phyloP scores from a whole-genome alignment of 2,797 vertebrate species.

The Ataeniobius toweri region DNA sequence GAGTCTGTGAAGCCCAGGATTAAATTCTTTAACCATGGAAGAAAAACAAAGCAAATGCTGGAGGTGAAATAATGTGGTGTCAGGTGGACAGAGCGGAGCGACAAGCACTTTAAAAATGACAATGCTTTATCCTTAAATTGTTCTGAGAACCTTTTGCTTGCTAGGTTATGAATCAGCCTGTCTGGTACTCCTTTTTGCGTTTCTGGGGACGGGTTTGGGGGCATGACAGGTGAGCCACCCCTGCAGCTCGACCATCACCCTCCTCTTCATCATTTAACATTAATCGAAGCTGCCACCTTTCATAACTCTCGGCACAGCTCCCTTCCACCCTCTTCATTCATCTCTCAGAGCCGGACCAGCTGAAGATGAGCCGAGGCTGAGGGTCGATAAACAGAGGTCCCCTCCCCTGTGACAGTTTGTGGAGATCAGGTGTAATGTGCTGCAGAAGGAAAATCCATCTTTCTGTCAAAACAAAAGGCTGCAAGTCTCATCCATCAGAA shows the following conservation, averaged over 20 bases:
- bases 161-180: slow-evolving; percentile 78
- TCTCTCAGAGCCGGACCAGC: slow-evolving; percentile 39
- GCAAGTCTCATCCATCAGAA: slow-evolving; percentile 31
- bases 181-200: slow-evolving; percentile 54
- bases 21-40: slow-evolving; percentile 47
- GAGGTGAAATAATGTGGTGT: slow-evolving; percentile 47
- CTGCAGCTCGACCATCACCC: slow-evolving; percentile 39
- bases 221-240: slow-evolving; percentile 71
- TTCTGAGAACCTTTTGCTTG: slow-evolving; percentile 78
- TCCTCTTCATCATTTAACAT: slow-evolving; percentile 77
- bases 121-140: slow-evolving; percentile 81
- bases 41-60: slow-evolving; percentile 28
- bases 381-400: slow-evolving; percentile 3
- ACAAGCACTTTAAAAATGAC: slow-evolving; percentile 57
- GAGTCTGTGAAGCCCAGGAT: slow-evolving; percentile 7
- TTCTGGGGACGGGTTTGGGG: slow-evolving; percentile 38
- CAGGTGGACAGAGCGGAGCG: slow-evolving; percentile 42
- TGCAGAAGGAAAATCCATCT: slow-evolving; percentile 41
- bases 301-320: slow-evolving; percentile 20
- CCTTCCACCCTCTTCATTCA: slow-evolving; percentile 36
- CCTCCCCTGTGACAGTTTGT: slow-evolving; percentile 23
- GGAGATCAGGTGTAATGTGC: slow-evolving; percentile 34
- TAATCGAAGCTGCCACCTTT: slow-evolving; percentile 72
- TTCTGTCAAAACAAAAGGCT: slow-evolving; percentile 42
- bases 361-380: slow-evolving; percentile 20